phyloP scores from a whole-genome alignment of 2,888 invertebrate genomes.

The Coelopa pilipes region DNA sequence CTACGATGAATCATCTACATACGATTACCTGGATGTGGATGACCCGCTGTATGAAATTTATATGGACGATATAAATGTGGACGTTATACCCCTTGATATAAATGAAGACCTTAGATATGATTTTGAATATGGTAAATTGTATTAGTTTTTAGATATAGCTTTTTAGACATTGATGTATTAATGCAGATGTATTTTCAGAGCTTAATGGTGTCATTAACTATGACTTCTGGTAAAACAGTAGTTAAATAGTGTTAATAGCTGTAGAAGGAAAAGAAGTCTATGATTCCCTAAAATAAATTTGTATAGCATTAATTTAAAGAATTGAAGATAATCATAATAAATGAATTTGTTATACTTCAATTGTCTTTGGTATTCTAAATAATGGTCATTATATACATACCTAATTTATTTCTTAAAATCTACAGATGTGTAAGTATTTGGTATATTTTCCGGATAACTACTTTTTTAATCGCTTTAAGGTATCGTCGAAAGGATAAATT shows the following conservation, averaged over 20 bases:
- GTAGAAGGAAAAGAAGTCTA: too few relatives aligned
- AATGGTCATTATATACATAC: neutral
- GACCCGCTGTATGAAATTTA: conserved; percentile 30
- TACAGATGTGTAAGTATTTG: too few relatives aligned
- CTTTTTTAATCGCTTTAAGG: too few relatives aligned
- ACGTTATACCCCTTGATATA: conserved; percentile 17
- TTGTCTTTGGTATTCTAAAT: neutral
- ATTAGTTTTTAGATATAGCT: neutral
- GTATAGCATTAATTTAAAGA: neutral
- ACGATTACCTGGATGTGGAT: conserved; percentile 31
- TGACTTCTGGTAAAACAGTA: conserved; percentile 17
- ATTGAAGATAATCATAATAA: conserved; percentile 1
- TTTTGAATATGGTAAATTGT: conserved; percentile 4
- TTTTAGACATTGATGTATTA: neutral
- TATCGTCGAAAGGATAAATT: too few relatives aligned
- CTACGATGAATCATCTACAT: neutral
- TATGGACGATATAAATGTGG: conserved; percentile 21
- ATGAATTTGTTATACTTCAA: conserved; percentile 8
- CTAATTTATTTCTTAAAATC: too few relatives aligned
- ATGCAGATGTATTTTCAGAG: conserved; percentile 29
- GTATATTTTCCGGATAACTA: too few relatives aligned
- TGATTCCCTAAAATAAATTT: too few relatives aligned
- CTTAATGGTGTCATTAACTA: conserved; percentile 12
- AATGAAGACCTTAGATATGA: neutral
- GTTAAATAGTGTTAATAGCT: too few relatives aligned